phyloP scores from a whole-genome alignment of 2,888 invertebrate species.

The Meganola albula region DNA sequence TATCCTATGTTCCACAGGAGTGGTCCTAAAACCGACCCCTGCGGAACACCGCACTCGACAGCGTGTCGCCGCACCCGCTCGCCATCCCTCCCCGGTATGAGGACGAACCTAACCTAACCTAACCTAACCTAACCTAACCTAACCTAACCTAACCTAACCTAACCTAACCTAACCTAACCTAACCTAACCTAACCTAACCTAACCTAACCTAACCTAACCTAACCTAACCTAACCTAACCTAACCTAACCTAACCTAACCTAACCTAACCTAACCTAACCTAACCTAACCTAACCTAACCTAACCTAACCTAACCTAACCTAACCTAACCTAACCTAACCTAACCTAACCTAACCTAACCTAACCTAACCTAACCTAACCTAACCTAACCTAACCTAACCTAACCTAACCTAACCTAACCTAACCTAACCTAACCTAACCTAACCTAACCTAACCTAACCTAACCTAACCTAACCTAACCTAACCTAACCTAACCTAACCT shows the following conservation, averaged over 20 bases:
- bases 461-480: constrained; percentile 19
- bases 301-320: constrained; percentile 2
- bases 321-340: constrained; percentile 7
- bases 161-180: constrained; percentile 2
- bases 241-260: constrained; percentile 1
- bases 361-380: constrained; percentile 10
- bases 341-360: constrained; percentile 12
- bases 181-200: constrained; percentile 2
- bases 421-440: constrained; percentile 17
- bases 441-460: constrained; percentile 18
- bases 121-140: constrained; percentile 1
- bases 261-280: constrained; percentile 1
- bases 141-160: constrained; percentile 3
- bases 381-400: constrained; percentile 16
- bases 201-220: constrained; percentile 1
- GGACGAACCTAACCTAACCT: constrained; percentile 3
- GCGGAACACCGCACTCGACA: too few relatives aligned
- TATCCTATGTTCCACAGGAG: too few relatives aligned
- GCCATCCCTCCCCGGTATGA: too few relatives aligned
- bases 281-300: constrained; percentile 2
- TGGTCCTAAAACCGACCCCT: too few relatives aligned
- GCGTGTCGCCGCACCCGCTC: too few relatives aligned
- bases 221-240: constrained; percentile 2
- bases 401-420: constrained; percentile 19
- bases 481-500: constrained; percentile 17